These are phyloP conservation scores for Adelphocoris suturalis DNA, from an alignment of 2,888 invertebrate species.

Conservation along the genomic window DNA sequence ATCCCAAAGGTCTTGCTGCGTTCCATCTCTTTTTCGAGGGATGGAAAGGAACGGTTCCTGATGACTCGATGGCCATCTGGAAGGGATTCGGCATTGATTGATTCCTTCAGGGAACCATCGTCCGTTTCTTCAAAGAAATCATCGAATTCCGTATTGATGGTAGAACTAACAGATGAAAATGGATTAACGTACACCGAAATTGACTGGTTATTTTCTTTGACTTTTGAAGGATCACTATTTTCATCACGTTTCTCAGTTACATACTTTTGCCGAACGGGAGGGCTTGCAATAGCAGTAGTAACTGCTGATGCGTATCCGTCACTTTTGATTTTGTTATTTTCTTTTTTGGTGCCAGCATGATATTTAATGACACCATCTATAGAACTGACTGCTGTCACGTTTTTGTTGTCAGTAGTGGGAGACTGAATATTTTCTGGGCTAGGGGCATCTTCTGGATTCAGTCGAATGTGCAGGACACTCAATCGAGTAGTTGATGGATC, in stretches of 20 bases:
- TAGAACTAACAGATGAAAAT: constrained; percentile 78
- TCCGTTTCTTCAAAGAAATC: constrained; percentile 76
- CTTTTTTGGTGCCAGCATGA: constrained; percentile 79
- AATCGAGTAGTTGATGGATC: constrained; percentile 90
- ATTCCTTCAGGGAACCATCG: constrained; percentile 69
- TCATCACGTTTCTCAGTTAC: constrained; percentile 78
- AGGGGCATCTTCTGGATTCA: constrained; percentile 78
- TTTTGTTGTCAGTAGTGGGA: constrained; percentile 77
- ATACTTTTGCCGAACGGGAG: constrained; percentile 78
- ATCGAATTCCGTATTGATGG: constrained; percentile 76
- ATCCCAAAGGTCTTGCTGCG: constrained; percentile 72
- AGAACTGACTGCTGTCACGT: constrained; percentile 90
- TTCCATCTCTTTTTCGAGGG: constrained; percentile 73
- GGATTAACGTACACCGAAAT: constrained; percentile 86
- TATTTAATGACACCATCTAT: constrained; percentile 89
- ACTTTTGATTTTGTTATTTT: constrained; percentile 76
- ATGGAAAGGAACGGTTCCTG: constrained; percentile 74
- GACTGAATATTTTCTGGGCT: constrained; percentile 77
- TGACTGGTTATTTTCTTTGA: constrained; percentile 77
- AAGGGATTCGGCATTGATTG: constrained; percentile 66
- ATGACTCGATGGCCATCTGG: constrained; percentile 52
- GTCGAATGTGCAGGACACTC: constrained; percentile 87
- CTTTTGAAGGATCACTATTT: constrained; percentile 67
- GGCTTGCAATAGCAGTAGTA: constrained; percentile 79
- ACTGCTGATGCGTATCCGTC: constrained; percentile 81